Evolutionary conservation across 2,888 invertebrate species (phyloP).

Genomic region (Drosophila imparisetae): DNA sequence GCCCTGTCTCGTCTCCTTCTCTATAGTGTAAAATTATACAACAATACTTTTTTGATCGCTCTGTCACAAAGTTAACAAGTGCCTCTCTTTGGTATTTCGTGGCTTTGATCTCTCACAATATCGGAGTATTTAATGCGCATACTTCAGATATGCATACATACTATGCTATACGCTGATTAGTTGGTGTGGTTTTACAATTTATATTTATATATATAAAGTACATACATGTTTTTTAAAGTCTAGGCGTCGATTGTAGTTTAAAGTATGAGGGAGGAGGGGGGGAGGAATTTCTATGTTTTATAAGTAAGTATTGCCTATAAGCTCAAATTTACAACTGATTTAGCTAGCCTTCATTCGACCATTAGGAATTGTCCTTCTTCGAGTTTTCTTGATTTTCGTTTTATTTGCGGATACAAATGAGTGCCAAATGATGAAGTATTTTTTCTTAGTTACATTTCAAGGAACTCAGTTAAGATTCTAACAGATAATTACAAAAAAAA

Average conservation of each 20-base stretch:
- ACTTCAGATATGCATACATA: constrained; percentile 47
- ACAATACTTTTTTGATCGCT: constrained; percentile 50
- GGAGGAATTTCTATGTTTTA: constrained; percentile 47
- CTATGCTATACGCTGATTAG: constrained; percentile 40
- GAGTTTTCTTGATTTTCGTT: constrained; percentile 3
- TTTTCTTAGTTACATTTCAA: constrained; percentile 51
- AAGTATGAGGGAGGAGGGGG: neutral
- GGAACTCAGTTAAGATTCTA: constrained; percentile 40
- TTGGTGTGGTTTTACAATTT: constrained; percentile 48
- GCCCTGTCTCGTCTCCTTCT: neutral
- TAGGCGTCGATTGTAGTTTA: constrained; percentile 49
- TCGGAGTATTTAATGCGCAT: constrained; percentile 41
- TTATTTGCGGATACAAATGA: constrained; percentile 39
- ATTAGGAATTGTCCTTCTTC: constrained; percentile 48
- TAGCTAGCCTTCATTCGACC: constrained; percentile 36
- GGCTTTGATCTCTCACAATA: constrained; percentile 28
- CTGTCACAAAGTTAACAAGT: constrained; percentile 63
- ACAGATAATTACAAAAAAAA: constrained; percentile 14
- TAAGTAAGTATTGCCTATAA: constrained; percentile 71
- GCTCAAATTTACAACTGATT: constrained; percentile 81
- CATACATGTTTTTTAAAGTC: constrained; percentile 57
- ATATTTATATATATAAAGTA: constrained; percentile 40
- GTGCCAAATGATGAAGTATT: constrained; percentile 37
- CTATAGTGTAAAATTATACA: constrained; percentile 55
- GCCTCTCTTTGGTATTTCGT: constrained; percentile 51